Conservation (phyloP, 23 tunicate species). For the Diplosoma virens region DNA sequence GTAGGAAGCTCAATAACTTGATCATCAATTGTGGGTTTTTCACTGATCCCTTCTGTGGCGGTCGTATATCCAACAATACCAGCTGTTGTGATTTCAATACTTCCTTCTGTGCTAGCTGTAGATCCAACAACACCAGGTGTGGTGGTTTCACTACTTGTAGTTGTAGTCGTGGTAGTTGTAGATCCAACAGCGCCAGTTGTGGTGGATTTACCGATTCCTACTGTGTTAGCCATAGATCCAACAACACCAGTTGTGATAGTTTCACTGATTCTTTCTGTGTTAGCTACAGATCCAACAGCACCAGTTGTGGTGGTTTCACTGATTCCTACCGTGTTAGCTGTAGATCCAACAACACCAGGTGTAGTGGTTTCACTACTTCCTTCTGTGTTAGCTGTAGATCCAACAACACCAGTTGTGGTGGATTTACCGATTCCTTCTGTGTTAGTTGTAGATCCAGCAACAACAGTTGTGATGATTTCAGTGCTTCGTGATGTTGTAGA, state of each 20-base stretch:
- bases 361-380: neutral
- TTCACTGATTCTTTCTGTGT: neutral
- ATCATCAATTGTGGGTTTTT: conserved; percentile 3
- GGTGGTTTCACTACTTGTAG: conserved; percentile 23
- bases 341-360: neutral
- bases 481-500: neutral
- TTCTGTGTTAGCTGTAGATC: neutral
- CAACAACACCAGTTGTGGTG: neutral
- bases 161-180: conserved; percentile 25
- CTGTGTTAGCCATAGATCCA: conserved; percentile 28
- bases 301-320: conserved; percentile 13
- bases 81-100: conserved; percentile 31
- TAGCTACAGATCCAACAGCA: neutral
- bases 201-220: conserved; percentile 14
- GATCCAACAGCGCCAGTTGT: neutral
- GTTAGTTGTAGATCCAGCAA: neutral
- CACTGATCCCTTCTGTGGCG: neutral
- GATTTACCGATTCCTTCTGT: neutral
- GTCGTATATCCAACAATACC: neutral
- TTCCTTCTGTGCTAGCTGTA: neutral
- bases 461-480: neutral
- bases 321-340: neutral
- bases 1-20: too few species aligned
- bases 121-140: conserved; percentile 20
- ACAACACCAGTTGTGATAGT: conserved; percentile 8